These are phyloP conservation scores for Steatocranus sp. DNA, from an alignment of 2,797 vertebrate genomes.

Conservation along the genomic window DNA sequence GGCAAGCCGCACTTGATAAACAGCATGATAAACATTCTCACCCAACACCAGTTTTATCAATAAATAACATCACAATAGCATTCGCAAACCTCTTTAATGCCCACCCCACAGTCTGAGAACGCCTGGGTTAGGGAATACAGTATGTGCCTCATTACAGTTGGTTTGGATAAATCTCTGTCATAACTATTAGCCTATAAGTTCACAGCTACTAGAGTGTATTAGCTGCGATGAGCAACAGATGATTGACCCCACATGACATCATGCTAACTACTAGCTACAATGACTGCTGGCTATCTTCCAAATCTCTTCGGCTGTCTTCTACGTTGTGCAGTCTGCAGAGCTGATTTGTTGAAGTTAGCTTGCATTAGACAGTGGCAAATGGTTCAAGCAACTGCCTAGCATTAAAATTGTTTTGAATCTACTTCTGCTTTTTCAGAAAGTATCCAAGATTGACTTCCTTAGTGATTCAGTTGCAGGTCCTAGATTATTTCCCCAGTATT, in stretches of 20 bases:
- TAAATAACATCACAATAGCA: not conserved
- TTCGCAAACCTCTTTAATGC: not conserved
- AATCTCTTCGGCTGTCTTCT: not conserved
- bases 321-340: rapidly evolving
- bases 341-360: not conserved
- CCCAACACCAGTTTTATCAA: not conserved
- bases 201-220: not conserved
- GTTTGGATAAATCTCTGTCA: not conserved
- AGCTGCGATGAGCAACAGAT: not conserved
- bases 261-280: not conserved
- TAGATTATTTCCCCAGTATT: not conserved
- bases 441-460: not conserved
- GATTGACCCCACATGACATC: not conserved
- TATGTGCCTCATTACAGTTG: not conserved
- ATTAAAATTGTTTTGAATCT: not conserved
- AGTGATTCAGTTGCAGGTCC: not conserved
- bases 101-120: not conserved
- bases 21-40: not conserved
- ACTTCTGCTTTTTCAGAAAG: not conserved
- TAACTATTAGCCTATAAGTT: not conserved
- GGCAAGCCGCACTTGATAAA: not conserved
- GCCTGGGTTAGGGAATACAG: not conserved
- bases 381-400: not conserved
- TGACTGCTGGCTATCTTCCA: not conserved
- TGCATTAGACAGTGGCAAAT: not conserved